A percentile compares a stretch with the other conserved stretches of the same genome.
These are phyloP conservation scores for Drosophila mettleri DNA, from an alignment of 2,888 invertebrate species.

Conservation along the genomic window DNA sequence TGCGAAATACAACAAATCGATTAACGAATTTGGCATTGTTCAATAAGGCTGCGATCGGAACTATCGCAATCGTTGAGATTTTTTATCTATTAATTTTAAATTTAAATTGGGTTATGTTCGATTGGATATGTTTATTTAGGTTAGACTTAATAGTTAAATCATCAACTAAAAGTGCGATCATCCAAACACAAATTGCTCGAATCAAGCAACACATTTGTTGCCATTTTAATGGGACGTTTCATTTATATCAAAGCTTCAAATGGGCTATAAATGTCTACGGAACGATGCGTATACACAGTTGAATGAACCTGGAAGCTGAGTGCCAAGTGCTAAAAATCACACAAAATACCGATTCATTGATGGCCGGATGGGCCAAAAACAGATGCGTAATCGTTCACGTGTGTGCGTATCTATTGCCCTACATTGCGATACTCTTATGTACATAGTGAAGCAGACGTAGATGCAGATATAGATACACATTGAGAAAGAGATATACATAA, in stretches of 20 bases:
- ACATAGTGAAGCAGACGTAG: conserved; percentile 6
- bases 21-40: not conserved
- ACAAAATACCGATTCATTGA: conserved; percentile 26
- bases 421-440: conserved; percentile 12
- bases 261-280: conserved; percentile 1
- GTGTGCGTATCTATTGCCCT: conserved; percentile 31
- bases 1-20: not conserved
- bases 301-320: conserved; percentile 41
- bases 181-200: not conserved
- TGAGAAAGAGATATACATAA: not conserved
- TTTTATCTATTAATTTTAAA: not conserved
- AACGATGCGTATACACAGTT: conserved; percentile 22
- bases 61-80: not conserved
- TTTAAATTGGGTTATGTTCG: too few species aligned
- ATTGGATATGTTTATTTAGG: not conserved
- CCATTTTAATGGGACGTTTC: not conserved
- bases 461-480: conserved; percentile 1
- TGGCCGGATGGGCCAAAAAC: conserved; percentile 19
- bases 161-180: not conserved
- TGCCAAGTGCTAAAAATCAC: not conserved
- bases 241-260: not conserved
- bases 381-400: conserved; percentile 2
- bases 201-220: not conserved
- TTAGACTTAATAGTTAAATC: not conserved
- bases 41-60: not conserved